Conservation (phyloP, 2,113 vertebrate species). For the Anolis sagrei region DNA sequence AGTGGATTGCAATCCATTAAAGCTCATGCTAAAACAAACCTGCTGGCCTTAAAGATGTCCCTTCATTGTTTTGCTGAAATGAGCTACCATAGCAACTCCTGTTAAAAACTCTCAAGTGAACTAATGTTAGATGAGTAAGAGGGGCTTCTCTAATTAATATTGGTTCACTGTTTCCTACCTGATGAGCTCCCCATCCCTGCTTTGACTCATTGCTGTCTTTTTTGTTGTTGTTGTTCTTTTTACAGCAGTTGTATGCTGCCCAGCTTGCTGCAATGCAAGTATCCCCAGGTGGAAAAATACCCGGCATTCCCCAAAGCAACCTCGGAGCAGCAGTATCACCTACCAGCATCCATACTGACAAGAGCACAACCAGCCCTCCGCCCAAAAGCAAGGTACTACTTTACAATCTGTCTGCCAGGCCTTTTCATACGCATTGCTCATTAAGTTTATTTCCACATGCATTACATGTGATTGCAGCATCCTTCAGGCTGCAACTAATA, state of each 20-base stretch:
- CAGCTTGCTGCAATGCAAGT: constrained; percentile 99
- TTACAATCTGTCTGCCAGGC: constrained; percentile 57
- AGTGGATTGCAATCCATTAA: too few species aligned
- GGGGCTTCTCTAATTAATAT: too few species aligned
- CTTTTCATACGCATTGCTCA: not conserved
- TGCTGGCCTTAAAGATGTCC: not conserved
- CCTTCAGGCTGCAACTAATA: not conserved
- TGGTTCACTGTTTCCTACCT: constrained; percentile 33
- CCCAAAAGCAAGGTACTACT: constrained; percentile 93
- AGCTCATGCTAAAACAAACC: too few species aligned
- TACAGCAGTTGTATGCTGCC: constrained; percentile 96
- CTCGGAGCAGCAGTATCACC: constrained; percentile 91
- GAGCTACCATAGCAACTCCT: too few species aligned
- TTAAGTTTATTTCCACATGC: not conserved
- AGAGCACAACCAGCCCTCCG: constrained; percentile 90
- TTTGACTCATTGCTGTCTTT: constrained; percentile 37
- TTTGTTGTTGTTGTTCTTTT: constrained; percentile 49
- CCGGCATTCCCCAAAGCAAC: constrained; percentile 88
- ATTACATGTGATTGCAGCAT: not conserved
- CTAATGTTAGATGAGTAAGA: too few species aligned
- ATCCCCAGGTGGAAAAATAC: constrained; percentile 95
- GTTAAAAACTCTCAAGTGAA: too few species aligned
- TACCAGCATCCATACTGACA: constrained; percentile 92
- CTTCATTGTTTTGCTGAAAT: too few species aligned
- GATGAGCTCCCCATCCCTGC: constrained; percentile 55